Evolutionary conservation across 2,113 vertebrate genomes (phyloP), one percentile per base, ranked within the genome.

Genomic region (Amia ocellicauda): DNA sequence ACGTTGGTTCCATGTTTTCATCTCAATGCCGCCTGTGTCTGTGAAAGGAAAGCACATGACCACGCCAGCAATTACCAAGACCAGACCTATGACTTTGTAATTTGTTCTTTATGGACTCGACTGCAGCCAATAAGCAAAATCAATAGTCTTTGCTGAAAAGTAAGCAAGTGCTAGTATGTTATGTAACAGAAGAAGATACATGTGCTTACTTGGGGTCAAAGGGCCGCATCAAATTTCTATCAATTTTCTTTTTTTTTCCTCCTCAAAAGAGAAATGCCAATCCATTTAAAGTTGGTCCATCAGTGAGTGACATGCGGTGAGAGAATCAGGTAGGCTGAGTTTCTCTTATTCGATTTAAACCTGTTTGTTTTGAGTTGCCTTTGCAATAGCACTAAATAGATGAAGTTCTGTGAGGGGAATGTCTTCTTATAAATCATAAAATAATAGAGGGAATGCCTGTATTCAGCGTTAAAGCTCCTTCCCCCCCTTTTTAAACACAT

Each of bases 101-200:
- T 93, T 93, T 92, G 89, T 93, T 91, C 88, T 90, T 92, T 90
- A 91, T 91, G 90, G 89, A 91, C 88, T 92, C 67, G 83, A 86
- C 90, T 88, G 88, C 85, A 92, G 88, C 91, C 92, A 93, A 91
- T 93, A 89, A 89, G 87, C 86, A 90, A 91, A 92, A 94, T 92
- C 91, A 90, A 93, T 93, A 92, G 88, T 82, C 84, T 88, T 86
- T 83, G 85, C 86, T 89, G 85, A 86, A 90, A 88, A 88, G 87
- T 86, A 90, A 91, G 90, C 87, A 85, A 88, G 85, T 83, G 80
- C 83, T 81, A 85, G 84, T 82, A 80, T 87, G 86, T 84, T 87
- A 76, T 84, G 84, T 92, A 91, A 91, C 90, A 91, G 83, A 88
- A 87, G 88, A 89, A 93, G 90, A 92, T 85, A 79, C 87, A 86